Percentiles rank a stretch among this genome's conserved stretches.
phyloP scores from a whole-genome alignment of 2,888 invertebrate genomes.

The Leptinotarsa tumamoca region DNA sequence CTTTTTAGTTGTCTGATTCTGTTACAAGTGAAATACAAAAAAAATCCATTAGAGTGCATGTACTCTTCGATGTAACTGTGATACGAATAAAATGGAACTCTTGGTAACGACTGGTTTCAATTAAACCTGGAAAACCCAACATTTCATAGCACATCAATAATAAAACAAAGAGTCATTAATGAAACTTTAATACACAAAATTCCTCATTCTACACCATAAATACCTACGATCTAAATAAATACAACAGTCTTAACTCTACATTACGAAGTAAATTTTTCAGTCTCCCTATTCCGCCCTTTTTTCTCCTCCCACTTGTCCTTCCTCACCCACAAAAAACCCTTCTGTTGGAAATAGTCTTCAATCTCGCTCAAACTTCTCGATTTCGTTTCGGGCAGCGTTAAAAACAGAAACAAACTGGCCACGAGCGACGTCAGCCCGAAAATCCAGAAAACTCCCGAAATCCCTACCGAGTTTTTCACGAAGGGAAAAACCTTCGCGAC shows the following conservation, averaged over 20 bases:
- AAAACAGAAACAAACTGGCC: constrained; percentile 75
- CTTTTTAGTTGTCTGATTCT: constrained; percentile 75
- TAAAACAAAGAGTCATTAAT: background rate
- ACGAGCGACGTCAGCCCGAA: constrained; percentile 75
- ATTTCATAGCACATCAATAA: background rate
- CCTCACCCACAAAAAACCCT: constrained; percentile 73
- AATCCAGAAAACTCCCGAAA: constrained; percentile 77
- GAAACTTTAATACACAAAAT: constrained; percentile 4
- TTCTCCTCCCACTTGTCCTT: constrained; percentile 10
- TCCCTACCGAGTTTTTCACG: constrained; percentile 71
- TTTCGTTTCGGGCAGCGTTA: constrained; percentile 81
- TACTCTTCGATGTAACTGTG: too few relatives aligned
- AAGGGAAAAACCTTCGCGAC: constrained; percentile 79
- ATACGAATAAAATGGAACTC: too few relatives aligned
- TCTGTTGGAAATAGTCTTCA: constrained; percentile 81
- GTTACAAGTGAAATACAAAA: constrained; percentile 75
- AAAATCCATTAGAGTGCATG: too few relatives aligned
- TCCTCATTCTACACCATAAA: constrained; percentile 10
- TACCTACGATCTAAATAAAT: constrained; percentile 29
- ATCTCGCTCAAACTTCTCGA: constrained; percentile 78
- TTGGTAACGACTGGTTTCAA: too few relatives aligned
- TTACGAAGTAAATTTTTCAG: constrained; percentile 26
- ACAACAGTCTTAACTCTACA: constrained; percentile 24
- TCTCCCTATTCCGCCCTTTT: constrained; percentile 18
- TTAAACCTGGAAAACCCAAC: too few relatives aligned